Evolutionary conservation across 1,140 invertebrate species (phyloP).

Genomic region (Drosophila azteca): DNA sequence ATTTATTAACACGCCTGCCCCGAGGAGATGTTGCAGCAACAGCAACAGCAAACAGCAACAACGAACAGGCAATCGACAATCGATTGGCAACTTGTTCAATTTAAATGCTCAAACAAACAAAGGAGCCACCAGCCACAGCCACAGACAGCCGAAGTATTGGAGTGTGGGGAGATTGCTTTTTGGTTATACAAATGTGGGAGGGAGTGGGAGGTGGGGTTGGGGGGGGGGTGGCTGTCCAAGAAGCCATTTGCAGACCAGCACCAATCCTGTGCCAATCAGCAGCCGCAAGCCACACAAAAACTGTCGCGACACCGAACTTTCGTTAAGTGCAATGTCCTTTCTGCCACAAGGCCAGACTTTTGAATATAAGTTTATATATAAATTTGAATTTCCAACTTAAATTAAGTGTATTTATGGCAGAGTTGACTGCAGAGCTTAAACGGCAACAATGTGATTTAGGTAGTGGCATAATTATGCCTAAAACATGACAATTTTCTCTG

Average conservation of each 20-base stretch:
- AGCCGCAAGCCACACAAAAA: conserved; percentile 34
- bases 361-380: not conserved
- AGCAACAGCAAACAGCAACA: not conserved
- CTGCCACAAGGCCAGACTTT: not conserved
- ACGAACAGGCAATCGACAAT: conserved; percentile 37
- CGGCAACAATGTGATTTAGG: too few species aligned
- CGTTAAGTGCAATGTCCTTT: conserved; percentile 36
- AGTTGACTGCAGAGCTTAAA: too few species aligned
- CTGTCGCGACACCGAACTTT: conserved; percentile 47
- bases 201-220: not conserved
- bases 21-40: conserved; percentile 4
- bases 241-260: conserved; percentile 17
- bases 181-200: too few species aligned
- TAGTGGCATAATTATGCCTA: too few species aligned
- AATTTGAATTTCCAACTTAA: not conserved
- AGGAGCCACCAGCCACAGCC: conserved; percentile 6
- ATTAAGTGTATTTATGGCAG: too few species aligned
- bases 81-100: conserved; percentile 69
- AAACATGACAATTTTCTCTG: too few species aligned
- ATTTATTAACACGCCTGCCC: conserved; percentile 76
- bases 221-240: not conserved
- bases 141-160: not conserved
- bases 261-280: not conserved
- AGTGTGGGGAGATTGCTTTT: too few species aligned
- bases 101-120: conserved; percentile 63